Base-by-base conservation (phyloP, 1,140 invertebrate genomes). In the Battus philenor region DNA sequence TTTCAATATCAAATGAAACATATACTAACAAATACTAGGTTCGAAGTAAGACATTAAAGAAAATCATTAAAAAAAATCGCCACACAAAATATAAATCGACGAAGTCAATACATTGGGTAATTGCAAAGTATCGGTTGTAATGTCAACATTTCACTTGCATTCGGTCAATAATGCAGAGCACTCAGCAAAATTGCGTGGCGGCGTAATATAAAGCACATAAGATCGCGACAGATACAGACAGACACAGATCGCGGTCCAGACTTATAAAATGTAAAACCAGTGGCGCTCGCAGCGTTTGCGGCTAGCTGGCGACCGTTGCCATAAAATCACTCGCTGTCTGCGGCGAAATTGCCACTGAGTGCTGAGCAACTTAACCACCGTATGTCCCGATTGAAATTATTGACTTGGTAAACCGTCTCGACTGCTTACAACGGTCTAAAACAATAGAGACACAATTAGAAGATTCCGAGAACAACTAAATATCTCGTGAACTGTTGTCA, bases 131-230 rank as follows among this genome's bases (percentile, higher is more conserved):
- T 2, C 10, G 5, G 4, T 11, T 7, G n/a, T 18, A 17, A 9
- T 18, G 32, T 10, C 32, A 34, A 34, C 32, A 34, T 34, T 34
- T 20, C 32, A 34, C 32, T 10, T 10, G 15, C 15, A 27, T 31
- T 17, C 38, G 22, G 16, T 34, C 32, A 34, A 34, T 34, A 18
- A 18, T 34, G n/a, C 32, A 34, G 39, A 49, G 47, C 58, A 60
- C 58, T 60, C 53, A 53, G 41, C 49, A 34, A 60, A 56, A 60
- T 60, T 60, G 47, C 51, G 33, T 39, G 58, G 9, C 32, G 17
- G 15, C 16, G 32, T 34, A 5, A 34, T 20, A 34, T 34, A 34
- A 20, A 34, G 17, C 32, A 34, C n/a, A n/a, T n/a, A n/a, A n/a
- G n/a, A n/a, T n/a, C n/a, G n/a, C n/a, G n/a, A n/a, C n/a, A n/a